Evolutionary conservation across 2,797 vertebrate species (phyloP).

Genomic region (Spinus olivaceus): DNA sequence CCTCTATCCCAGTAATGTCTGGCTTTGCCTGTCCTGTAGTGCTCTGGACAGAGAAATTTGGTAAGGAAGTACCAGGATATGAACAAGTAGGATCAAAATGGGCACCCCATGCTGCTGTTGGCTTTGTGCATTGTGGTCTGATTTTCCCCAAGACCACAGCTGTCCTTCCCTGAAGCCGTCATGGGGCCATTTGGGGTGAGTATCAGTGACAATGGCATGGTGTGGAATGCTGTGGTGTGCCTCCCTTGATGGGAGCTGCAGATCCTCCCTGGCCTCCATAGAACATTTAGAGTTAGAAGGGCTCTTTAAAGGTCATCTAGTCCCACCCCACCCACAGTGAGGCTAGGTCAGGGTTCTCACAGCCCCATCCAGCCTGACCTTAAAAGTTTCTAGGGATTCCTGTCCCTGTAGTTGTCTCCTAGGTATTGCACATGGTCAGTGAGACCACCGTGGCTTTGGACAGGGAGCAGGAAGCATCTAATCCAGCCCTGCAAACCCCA

Average conservation of each 20-base stretch:
- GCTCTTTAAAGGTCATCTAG: background rate
- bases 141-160: background rate
- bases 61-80: background rate
- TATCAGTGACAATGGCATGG: accelerated
- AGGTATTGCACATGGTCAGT: background rate
- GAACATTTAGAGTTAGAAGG: background rate
- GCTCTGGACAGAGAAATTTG: background rate
- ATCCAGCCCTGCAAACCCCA: background rate
- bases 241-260: background rate
- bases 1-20: accelerated
- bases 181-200: background rate
- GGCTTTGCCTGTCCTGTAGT: background rate
- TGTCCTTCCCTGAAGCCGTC: background rate
- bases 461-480: background rate
- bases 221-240: background rate
- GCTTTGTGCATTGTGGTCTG: background rate
- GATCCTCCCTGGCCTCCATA: background rate
- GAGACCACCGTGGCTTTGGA: background rate
- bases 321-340: background rate
- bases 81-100: background rate
- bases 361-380: background rate
- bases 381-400: background rate
- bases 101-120: accelerated
- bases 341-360: background rate
- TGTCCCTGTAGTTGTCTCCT: background rate